A percentile compares a stretch with the other conserved stretches of the same genome.
Conservation (phyloP, 2,797 vertebrate species). For the Pristis pectinata region DNA sequence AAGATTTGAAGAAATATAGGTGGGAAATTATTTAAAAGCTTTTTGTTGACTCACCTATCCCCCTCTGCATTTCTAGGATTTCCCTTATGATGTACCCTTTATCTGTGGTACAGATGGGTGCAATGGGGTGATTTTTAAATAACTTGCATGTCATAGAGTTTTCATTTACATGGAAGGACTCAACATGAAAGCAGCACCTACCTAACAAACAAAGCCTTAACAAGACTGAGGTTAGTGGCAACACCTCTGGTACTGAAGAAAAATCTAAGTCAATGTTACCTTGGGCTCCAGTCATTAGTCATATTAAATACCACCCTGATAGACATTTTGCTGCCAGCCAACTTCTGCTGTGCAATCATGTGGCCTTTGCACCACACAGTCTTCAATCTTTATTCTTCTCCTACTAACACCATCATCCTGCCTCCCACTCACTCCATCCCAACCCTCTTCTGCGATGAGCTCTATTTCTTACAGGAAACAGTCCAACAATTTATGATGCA, state of each 20-base stretch:
- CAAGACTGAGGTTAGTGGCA: not conserved
- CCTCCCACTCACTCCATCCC: not conserved
- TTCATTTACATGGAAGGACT: not conserved
- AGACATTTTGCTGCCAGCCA: not conserved
- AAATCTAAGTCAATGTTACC: not conserved
- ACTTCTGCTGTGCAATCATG: not conserved
- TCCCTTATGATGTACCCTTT: too few species aligned
- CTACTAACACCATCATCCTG: not conserved
- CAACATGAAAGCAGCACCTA: not conserved
- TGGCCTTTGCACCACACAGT: not conserved
- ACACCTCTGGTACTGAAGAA: not conserved
- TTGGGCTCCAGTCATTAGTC: not conserved
- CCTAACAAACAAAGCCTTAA: not conserved
- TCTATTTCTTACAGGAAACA: too few species aligned
- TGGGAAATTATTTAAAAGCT: not conserved
- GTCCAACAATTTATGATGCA: too few species aligned
- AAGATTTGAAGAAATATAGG: not conserved
- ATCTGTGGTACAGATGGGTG: not conserved
- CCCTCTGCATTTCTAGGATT: too few species aligned
- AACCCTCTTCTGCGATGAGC: too few species aligned
- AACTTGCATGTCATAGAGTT: not conserved
- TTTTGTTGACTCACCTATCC: too few species aligned
- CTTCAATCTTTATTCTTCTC: not conserved
- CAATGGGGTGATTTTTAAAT: not conserved
- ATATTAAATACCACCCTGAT: not conserved